Evolutionary conservation across 1,140 invertebrate species (phyloP).

Genomic region (Lepidurus arcticus): DNA sequence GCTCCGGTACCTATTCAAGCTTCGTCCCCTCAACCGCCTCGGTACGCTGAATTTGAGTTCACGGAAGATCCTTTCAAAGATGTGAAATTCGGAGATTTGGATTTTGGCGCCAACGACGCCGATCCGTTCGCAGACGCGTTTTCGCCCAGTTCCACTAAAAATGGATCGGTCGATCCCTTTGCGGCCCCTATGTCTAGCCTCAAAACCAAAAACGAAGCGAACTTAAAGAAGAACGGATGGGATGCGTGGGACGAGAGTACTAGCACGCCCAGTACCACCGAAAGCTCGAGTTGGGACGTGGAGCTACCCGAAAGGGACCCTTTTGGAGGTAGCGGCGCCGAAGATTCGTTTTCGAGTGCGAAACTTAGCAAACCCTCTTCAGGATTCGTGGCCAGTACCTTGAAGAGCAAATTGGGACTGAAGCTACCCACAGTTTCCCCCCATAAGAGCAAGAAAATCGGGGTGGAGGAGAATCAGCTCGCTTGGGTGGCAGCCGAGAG

Average conservation of each 20-base stretch:
- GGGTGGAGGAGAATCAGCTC: constrained; percentile 44
- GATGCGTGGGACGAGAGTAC: constrained; percentile 19
- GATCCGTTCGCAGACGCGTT: constrained; percentile 39
- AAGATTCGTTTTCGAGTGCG: constrained; percentile 25
- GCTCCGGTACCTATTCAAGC: background rate
- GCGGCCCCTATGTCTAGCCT: background rate
- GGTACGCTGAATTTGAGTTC: constrained; percentile 54
- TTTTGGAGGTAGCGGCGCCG: background rate
- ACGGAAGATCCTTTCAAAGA: constrained; percentile 76
- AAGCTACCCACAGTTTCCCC: constrained; percentile 32
- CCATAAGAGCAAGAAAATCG: constrained; percentile 32
- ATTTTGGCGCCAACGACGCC: constrained; percentile 59
- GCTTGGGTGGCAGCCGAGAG: constrained; percentile 46
- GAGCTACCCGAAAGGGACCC: background rate
- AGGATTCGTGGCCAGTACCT: constrained; percentile 27
- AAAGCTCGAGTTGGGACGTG: background rate
- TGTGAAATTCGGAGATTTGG: constrained; percentile 71
- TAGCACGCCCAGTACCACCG: background rate
- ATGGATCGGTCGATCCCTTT: background rate
- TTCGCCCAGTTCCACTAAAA: background rate
- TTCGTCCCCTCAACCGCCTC: constrained; percentile 28
- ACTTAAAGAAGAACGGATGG: background rate
- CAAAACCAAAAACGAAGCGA: background rate
- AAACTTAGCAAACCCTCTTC: constrained; percentile 23
- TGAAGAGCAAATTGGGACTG: constrained; percentile 26